These are phyloP conservation scores for Thunnus maccoyii DNA, from an alignment of 2,113 vertebrate genomes.

Conservation along the genomic window DNA sequence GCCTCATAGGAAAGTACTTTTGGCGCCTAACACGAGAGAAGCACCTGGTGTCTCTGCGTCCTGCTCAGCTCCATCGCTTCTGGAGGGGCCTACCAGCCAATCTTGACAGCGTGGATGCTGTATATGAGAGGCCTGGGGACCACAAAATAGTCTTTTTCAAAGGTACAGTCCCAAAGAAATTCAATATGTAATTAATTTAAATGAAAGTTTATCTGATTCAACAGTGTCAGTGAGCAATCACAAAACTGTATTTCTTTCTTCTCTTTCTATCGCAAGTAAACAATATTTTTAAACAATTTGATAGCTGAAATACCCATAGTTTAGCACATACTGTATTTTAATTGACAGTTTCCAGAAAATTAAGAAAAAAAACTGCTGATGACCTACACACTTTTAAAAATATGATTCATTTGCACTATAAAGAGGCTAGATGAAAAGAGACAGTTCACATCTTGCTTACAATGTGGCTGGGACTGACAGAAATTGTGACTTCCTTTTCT, in stretches of 20 bases:
- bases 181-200: background rate
- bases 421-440: background rate
- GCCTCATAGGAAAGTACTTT: constrained; percentile 91
- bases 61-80: constrained; percentile 95
- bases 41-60: constrained; percentile 95
- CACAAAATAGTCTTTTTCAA: constrained; percentile 98
- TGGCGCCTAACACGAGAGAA: constrained; percentile 95
- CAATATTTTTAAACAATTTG: background rate
- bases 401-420: constrained; percentile 1
- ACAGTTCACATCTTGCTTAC: background rate
- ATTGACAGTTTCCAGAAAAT: background rate
- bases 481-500: background rate
- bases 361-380: background rate
- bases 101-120: constrained; percentile 93
- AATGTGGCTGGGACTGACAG: background rate
- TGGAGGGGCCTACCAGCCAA: constrained; percentile 94
- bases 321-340: background rate
- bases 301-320: background rate
- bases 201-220: background rate
- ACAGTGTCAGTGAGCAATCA: background rate
- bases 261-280: background rate
- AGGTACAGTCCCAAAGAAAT: constrained; percentile 83
- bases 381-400: background rate
- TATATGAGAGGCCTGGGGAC: constrained; percentile 92
- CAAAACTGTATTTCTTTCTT: background rate